Evolutionary conservation across 1,140 invertebrate species (phyloP), one percentile per base, ranked within the genome.

Genomic region (Episyrphus balteatus): DNA sequence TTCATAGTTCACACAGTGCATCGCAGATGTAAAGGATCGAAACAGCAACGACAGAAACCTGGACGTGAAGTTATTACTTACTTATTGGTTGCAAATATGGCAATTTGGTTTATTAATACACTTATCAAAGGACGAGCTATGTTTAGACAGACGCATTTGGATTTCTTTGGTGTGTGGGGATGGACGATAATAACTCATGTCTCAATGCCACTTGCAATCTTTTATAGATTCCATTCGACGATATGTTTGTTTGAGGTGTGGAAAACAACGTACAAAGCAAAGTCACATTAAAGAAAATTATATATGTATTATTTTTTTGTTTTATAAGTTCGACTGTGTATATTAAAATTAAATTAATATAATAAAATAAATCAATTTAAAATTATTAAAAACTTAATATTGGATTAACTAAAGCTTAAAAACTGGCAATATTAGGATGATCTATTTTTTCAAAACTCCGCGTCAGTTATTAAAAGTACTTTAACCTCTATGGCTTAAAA

Each of bases 221-320:
- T 91, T 68, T 90, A 88, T 66, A 72, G 88, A 12, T 92, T 95
- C 70, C 88, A 96, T 68, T 92, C 89, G 0, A 92, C 92, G 1
- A 93, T 96, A 44, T 96, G 92, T 62, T 75, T 97, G 1, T 95
- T 93, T 60, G 93, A 97, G 70, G 92, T 96, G 18, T 97, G 92
- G 93, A 94, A 94, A 68, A 80, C 88, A 47, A 83, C 88, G 26
- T 96, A 95, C 69, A 93, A 92, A 44, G 58, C 63, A 2, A 68
- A 68, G 51, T 48, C 60, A 7, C 62, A 66, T 46, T 66, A 40
- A 50, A 17, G 5, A 42, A 7, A 26, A 26, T 26, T 26, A 26
- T 26, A 5, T 26, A 26, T 26, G 8, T 26, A 26, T n/a, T n/a
- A n/a, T n/a, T n/a, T n/a, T n/a, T n/a, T n/a, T n/a, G n/a, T n/a